A percentile compares a stretch with the other conserved stretches of the same genome.
These are phyloP conservation scores for Drosophila pandora DNA, from an alignment of 1,140 invertebrate genomes.

Conservation along the genomic window DNA sequence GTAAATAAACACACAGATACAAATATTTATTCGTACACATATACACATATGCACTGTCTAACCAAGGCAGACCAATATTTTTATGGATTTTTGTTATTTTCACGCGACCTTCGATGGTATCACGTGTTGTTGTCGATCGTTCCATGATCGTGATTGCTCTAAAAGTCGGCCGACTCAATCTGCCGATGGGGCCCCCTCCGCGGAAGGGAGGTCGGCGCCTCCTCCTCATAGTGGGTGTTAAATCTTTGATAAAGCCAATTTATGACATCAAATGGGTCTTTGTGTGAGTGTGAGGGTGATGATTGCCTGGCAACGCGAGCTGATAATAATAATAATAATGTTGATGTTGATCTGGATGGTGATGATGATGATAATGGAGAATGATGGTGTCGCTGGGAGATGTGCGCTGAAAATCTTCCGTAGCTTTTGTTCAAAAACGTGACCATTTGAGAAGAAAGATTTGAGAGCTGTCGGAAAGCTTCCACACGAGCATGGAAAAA, in stretches of 20 bases:
- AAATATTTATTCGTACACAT: neutral
- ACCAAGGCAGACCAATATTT: neutral
- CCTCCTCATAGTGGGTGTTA: conserved; percentile 33
- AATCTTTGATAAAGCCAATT: conserved; percentile 64
- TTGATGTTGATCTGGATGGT: neutral
- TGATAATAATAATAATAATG: conserved; percentile 17
- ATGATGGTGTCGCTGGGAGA: conserved; percentile 9
- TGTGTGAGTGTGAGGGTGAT: conserved; percentile 23
- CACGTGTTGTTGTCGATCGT: conserved; percentile 66
- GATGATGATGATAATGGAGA: neutral
- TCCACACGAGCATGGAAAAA: conserved; percentile 67
- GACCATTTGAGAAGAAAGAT: conserved; percentile 26
- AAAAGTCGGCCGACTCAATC: conserved; percentile 61
- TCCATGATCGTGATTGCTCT: conserved; percentile 54
- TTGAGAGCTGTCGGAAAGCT: conserved; percentile 53
- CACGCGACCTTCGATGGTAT: conserved; percentile 70
- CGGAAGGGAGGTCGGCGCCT: neutral
- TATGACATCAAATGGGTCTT: conserved; percentile 40
- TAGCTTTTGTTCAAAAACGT: conserved; percentile 50
- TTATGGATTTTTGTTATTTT: conserved; percentile 61
- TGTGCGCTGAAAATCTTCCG: conserved; percentile 58
- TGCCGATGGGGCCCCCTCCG: too few species aligned
- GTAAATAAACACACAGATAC: conserved; percentile 8
- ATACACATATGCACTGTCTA: neutral
- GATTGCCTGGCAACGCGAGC: conserved; percentile 47